Percentiles rank a stretch among this genome's conserved stretches.
phyloP scores from a whole-genome alignment of 2,113 vertebrate species.

The Raja brachyura region DNA sequence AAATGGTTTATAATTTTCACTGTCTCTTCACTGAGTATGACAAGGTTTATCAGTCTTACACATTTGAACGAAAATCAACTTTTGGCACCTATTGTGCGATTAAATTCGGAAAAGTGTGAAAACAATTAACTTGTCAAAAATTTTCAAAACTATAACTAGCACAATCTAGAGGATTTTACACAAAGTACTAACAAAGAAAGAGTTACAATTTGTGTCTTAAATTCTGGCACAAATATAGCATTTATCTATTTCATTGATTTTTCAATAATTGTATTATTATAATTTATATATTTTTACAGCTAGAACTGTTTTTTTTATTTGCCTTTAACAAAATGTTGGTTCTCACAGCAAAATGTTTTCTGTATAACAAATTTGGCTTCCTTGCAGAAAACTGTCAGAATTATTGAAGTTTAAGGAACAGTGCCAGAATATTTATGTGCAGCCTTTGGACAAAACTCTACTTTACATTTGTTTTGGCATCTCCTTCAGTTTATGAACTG shows the following conservation, averaged over 20 bases:
- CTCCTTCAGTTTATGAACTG: background rate
- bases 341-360: conserved; percentile 15
- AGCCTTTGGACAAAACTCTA: background rate
- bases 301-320: background rate
- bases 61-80: background rate
- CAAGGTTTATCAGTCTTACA: conserved; percentile 2
- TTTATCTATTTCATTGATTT: background rate
- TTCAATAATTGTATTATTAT: background rate
- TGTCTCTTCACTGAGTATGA: background rate
- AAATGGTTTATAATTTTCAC: conserved; percentile 10
- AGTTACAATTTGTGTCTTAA: background rate
- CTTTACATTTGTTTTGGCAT: conserved; percentile 12
- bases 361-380: conserved; percentile 20
- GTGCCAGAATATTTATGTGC: background rate
- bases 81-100: background rate
- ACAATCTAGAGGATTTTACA: background rate
- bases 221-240: background rate
- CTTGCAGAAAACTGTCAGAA: background rate
- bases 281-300: background rate
- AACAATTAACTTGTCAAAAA: background rate
- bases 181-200: background rate
- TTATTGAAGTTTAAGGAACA: conserved; percentile 14
- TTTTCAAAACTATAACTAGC: background rate
- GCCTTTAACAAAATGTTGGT: conserved; percentile 10
- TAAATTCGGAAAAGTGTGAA: background rate